phyloP scores from a whole-genome alignment of 2,113 vertebrate genomes.

The Dromas ardeola region DNA sequence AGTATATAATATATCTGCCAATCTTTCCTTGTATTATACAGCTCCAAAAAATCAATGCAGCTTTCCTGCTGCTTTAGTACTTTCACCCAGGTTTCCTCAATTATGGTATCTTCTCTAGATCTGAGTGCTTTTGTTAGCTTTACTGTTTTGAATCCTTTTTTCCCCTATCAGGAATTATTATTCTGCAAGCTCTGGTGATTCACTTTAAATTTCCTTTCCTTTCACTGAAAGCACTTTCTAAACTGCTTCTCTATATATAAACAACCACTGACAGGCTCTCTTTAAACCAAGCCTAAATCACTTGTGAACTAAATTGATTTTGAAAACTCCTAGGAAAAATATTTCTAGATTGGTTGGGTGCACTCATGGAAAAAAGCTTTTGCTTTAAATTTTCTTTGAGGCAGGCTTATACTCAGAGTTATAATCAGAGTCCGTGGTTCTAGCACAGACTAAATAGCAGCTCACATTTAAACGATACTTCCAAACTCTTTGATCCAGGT shows the following conservation, averaged over 20 bases:
- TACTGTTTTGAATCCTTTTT: slow-evolving; percentile 46
- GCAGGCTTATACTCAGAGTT: not conserved
- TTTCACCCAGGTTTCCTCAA: slow-evolving; percentile 46
- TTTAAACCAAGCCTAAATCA: not conserved
- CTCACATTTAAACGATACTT: not conserved
- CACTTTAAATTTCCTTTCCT: slow-evolving; percentile 46
- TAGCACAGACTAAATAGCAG: not conserved
- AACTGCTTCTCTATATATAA: slow-evolving; percentile 59
- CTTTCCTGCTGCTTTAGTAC: slow-evolving; percentile 51
- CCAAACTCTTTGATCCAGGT: not conserved
- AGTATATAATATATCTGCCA: slow-evolving; percentile 35
- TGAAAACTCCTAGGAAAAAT: not conserved
- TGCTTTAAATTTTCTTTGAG: not conserved
- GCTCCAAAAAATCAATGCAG: slow-evolving; percentile 45
- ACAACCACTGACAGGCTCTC: not conserved
- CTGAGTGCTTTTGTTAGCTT: slow-evolving; percentile 61
- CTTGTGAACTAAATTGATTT: not conserved
- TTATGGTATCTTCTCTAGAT: slow-evolving; percentile 37
- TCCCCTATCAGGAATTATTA: slow-evolving; percentile 16
- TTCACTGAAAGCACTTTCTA: slow-evolving; percentile 55
- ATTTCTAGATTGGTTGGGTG: not conserved
- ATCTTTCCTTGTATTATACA: slow-evolving; percentile 53
- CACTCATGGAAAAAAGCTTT: not conserved
- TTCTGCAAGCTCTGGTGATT: slow-evolving; percentile 53
- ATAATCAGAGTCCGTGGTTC: not conserved